Conservation (phyloP, 2,888 invertebrate genomes). For the Onchidella celtica region DNA sequence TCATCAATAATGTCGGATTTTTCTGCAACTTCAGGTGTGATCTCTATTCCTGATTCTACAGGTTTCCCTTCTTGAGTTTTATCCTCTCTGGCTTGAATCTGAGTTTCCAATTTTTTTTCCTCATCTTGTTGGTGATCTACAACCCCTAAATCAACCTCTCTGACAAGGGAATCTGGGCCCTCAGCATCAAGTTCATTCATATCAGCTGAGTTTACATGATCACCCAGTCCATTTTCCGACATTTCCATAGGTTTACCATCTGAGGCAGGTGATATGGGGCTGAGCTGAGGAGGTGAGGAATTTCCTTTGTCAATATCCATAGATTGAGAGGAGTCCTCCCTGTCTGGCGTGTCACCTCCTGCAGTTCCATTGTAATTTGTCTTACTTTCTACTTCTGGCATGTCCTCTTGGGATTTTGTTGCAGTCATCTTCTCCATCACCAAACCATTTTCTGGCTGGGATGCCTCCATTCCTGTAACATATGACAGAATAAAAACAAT, state of each 20-base stretch:
- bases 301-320: too few species aligned
- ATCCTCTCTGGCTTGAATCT: too few species aligned
- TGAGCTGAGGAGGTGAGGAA: conserved; percentile 3
- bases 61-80: too few species aligned
- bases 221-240: neutral
- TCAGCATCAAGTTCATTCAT: too few species aligned
- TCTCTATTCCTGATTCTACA: too few species aligned
- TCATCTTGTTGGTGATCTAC: too few species aligned
- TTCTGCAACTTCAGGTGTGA: too few species aligned
- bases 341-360: neutral
- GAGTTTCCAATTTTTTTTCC: too few species aligned
- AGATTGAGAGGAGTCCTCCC: neutral
- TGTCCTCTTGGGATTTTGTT: neutral
- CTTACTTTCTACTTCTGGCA: conserved; percentile 18
- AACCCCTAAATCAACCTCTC: too few species aligned
- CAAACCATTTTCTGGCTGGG: conserved; percentile 50
- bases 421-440: conserved; percentile 33
- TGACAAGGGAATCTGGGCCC: too few species aligned
- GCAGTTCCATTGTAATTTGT: conserved; percentile 19
- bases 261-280: neutral
- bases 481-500: neutral
- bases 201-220: neutral
- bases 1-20: too few species aligned
- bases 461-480: conserved; percentile 40
- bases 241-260: neutral